A percentile compares a stretch with the other conserved stretches of the same genome.
Conservation (phyloP, 2,888 invertebrate species). For the Drosophila anomalata region DNA sequence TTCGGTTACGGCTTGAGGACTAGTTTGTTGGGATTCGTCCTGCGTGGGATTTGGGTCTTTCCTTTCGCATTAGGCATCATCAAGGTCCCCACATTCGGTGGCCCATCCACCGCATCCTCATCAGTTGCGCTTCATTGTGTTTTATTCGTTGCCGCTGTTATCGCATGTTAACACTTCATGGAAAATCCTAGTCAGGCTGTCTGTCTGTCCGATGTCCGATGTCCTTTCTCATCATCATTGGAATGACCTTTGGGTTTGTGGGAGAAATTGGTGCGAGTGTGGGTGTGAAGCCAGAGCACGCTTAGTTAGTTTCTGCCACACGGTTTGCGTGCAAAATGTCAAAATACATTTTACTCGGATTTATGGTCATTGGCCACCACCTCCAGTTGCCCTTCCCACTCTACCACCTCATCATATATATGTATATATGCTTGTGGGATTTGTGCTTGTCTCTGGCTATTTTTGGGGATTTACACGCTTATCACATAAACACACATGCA, state of each 20-base stretch:
- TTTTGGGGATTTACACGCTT: constrained; percentile 71
- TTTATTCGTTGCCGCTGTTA: constrained; percentile 61
- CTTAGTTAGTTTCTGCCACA: constrained; percentile 60
- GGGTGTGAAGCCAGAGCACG: constrained; percentile 49
- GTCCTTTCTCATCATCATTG: constrained; percentile 64
- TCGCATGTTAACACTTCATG: constrained; percentile 79
- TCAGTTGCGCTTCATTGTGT: constrained; percentile 78
- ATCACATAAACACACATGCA: constrained; percentile 47
- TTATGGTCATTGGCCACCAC: constrained; percentile 69
- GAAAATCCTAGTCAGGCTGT: constrained; percentile 54
- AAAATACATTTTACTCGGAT: constrained; percentile 77
- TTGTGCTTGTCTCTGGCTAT: constrained; percentile 65
- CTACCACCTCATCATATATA: constrained; percentile 30
- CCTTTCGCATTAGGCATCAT: constrained; percentile 46
- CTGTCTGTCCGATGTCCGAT: constrained; percentile 21
- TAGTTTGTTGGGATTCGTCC: constrained; percentile 1
- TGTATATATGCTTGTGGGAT: constrained; percentile 49
- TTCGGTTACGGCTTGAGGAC: constrained; percentile 5
- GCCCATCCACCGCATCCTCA: constrained; percentile 42
- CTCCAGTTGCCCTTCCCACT: constrained; percentile 33
- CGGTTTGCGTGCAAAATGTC: constrained; percentile 75
- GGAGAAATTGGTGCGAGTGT: constrained; percentile 4
- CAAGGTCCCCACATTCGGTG: constrained; percentile 39
- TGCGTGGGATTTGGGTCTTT: constrained; percentile 43
- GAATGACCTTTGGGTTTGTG: constrained; percentile 63